These are phyloP conservation scores for Sus cebifrons DNA, from an alignment of 2,797 vertebrate species.

Conservation along the genomic window DNA sequence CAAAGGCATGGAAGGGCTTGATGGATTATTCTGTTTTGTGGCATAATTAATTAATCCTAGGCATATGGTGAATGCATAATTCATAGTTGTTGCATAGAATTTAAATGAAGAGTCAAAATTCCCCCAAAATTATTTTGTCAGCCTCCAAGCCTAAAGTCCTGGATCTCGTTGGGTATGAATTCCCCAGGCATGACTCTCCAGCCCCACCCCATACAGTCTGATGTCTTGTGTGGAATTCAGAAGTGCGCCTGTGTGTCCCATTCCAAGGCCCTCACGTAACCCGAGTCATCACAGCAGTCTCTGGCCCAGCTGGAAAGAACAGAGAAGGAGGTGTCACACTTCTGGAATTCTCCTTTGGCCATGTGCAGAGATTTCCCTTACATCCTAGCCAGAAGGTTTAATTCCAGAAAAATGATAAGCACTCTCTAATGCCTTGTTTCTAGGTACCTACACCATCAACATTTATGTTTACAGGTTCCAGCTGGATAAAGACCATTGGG, in stretches of 20 bases:
- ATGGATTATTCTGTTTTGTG: background rate
- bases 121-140: background rate
- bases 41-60: conserved; percentile 29
- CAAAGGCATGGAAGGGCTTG: background rate
- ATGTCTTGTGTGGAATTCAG: background rate
- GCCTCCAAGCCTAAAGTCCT: background rate
- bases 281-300: conserved; percentile 71
- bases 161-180: background rate
- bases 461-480: background rate
- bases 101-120: conserved; percentile 2
- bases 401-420: conserved; percentile 47
- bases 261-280: background rate
- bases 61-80: background rate
- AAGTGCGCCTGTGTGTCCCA: conserved; percentile 4
- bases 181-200: background rate
- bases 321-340: conserved; percentile 61
- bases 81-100: background rate
- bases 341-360: conserved; percentile 77
- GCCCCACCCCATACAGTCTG: background rate
- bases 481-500: background rate
- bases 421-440: conserved; percentile 37
- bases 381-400: conserved; percentile 60
- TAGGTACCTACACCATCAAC: background rate
- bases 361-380: conserved; percentile 53
- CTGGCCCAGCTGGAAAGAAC: conserved; percentile 77